Evolutionary conservation across 2,113 vertebrate species (phyloP), one percentile per base, ranked within the genome.

Genomic region (Tachysurus vachellii): DNA sequence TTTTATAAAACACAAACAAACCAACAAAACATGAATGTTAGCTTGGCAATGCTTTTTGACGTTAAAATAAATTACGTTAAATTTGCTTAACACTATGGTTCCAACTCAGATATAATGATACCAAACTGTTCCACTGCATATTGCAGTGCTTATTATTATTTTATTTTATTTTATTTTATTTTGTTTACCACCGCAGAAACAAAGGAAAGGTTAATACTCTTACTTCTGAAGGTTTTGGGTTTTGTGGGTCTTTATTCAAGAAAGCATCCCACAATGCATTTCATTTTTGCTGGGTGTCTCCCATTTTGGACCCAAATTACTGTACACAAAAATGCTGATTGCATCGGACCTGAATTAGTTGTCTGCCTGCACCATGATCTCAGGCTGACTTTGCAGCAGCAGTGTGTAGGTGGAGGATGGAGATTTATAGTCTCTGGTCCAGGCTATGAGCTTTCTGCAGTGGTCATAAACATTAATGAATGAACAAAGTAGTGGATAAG

Each of bases 351-450:
- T 73, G 64, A 76, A 82, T 82, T 57, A 47, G 77, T 64, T n/a
- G 80, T 62, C 80, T 61, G 80, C 59, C 70, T 82, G 61, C 76
- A 85, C 77, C 80, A 68, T 16, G 14, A 31, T 75, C 54, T 75
- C 31, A 59, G 83, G 36, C 84, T 88, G 80, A 83, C 84, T 68
- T 70, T 88, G 88, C 88, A 86, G 88, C 88, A 86, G 88, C 59
- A 86, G 71, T 23, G 84, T 86, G 88, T 31, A 79, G 80, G 64
- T 61, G 83, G 12, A 36, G 36, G 79, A 70, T 31, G 56, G 50
- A 88, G 89, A 90, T 86, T 90, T 84, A 90, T 86, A 80, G 89
- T 57, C 64, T 66, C 26, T 8, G 16, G 83, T 70, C 23, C 76
- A 71, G 83, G 66, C 82, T 87, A 53, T 36, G 54, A 53, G 84